Conservation (phyloP, 2,888 invertebrate species). For the Drosophila macrospina region DNA sequence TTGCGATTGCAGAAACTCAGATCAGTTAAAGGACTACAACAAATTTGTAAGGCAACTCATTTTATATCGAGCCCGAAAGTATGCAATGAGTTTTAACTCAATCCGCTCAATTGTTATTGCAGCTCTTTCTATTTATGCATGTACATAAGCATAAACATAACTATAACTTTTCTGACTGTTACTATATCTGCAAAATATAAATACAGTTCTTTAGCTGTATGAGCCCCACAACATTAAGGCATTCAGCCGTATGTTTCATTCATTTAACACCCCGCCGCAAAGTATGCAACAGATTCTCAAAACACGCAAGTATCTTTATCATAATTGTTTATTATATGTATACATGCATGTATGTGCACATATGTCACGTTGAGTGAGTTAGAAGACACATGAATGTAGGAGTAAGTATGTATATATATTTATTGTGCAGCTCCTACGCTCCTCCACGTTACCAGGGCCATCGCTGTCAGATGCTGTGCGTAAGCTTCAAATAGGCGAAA, state of each 20-base stretch:
- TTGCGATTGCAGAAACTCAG: too few species aligned
- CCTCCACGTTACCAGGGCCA: constrained; percentile 29
- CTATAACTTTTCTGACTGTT: too few species aligned
- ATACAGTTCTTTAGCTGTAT: too few species aligned
- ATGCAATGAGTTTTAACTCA: not conserved
- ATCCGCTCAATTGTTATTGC: too few species aligned
- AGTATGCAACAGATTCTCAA: not conserved
- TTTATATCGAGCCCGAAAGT: constrained; percentile 5
- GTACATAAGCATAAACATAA: too few species aligned
- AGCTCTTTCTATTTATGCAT: too few species aligned
- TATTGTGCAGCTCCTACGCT: constrained; percentile 33
- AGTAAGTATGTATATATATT: constrained; percentile 16
- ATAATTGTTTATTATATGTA: not conserved
- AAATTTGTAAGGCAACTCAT: not conserved
- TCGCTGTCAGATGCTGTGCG: constrained; percentile 30
- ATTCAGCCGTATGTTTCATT: not conserved
- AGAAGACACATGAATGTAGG: constrained; percentile 6
- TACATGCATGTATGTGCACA: too few species aligned
- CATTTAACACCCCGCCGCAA: not conserved
- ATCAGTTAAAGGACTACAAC: too few species aligned
- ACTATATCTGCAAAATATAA: too few species aligned
- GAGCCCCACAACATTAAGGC: too few species aligned
- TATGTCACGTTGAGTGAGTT: too few species aligned
- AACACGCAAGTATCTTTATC: not conserved
- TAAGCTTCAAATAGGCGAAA: constrained; percentile 14